Percentiles rank a stretch among this genome's conserved stretches.
phyloP scores from a whole-genome alignment of 2,113 vertebrate species.

The Halcyon malimbica region DNA sequence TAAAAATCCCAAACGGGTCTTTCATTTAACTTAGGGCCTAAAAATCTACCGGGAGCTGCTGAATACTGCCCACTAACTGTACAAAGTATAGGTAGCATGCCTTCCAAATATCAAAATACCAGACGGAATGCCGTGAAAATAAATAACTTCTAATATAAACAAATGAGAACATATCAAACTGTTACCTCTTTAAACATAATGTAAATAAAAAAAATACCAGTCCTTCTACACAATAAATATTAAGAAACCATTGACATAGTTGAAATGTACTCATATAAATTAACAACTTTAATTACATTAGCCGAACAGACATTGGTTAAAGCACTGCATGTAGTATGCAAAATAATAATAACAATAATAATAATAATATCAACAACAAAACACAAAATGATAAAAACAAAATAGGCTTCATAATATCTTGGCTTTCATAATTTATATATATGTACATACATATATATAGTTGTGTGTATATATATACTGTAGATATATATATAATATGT shows the following conservation, averaged over 20 bases:
- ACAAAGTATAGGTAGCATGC: conserved; percentile 86
- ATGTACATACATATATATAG: conserved; percentile 76
- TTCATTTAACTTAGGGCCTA: conserved; percentile 80
- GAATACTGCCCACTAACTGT: conserved; percentile 85
- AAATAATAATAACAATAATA: conserved; percentile 74
- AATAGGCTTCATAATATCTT: conserved; percentile 82
- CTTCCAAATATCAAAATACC: conserved; percentile 85
- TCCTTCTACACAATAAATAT: conserved; percentile 90
- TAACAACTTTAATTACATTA: conserved; percentile 91
- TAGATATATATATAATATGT: conserved; percentile 77
- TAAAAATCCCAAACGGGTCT: conserved; percentile 75
- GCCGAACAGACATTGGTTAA: conserved; percentile 85
- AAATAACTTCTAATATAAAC: conserved; percentile 90
- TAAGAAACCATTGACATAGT: conserved; percentile 88
- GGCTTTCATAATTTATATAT: conserved; percentile 81
- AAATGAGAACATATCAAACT: conserved; percentile 86
- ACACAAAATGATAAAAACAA: conserved; percentile 77
- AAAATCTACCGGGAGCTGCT: conserved; percentile 81
- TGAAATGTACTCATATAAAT: conserved; percentile 90
- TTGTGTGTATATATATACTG: conserved; percentile 72
- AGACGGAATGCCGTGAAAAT: conserved; percentile 86
- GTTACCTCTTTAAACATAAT: conserved; percentile 87
- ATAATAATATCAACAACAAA: conserved; percentile 79
- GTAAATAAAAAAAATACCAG: conserved; percentile 88
- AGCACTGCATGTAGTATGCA: conserved; percentile 82